Base-by-base conservation (phyloP, 2,113 vertebrate species). In the Dicerorhinus sumatrensis region DNA sequence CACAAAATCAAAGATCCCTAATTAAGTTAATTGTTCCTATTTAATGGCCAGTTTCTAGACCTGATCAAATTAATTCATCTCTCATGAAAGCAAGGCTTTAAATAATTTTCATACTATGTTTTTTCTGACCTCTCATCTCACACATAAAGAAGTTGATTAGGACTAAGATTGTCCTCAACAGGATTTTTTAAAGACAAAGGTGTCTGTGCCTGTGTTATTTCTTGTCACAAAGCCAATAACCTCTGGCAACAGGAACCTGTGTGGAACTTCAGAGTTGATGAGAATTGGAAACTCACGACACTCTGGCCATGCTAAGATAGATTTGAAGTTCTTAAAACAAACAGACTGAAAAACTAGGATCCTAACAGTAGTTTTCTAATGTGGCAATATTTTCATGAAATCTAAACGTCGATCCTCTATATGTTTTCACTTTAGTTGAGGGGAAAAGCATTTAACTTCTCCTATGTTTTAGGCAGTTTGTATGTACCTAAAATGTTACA, bases 1-100 rank as follows among this genome's bases (percentile, higher is more conserved):
- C 58, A 94, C 18, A 92, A 62, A 94, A 75, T 79, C 39, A 72
- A 79, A 42, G 48, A 75, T 85, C 17, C 14, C n/a, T 87, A 73
- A 65, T 84, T 89, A 72, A 90, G 39, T 95, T 91, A 81, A 56
- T 81, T 48, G 48, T 51, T 91, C 65, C 81, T 91, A 77, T 77
- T 94, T 85, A 86, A 39, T 91, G 27, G 16, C 56, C 33, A 6
- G 0, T 88, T 69, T 94, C 58, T 83, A 70, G 23, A 54, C 31
- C 27, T 87, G 25, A 72, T 88, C 83, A 79, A 42, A 42, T 81
- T 73, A 42, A 65, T 75, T 89, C 27, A 62, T 92, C 27, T 69
- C 46, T 93, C 13, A 17, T 82, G 79, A 83, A 95, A 56, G 62
- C 31, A 81, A 63, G 56, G 27, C 48, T 81, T 88, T 79, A 58